Evolutionary conservation across 2,888 invertebrate species (phyloP), one percentile per base, ranked within the genome.

Genomic region (Polydrusus tereticollis): DNA sequence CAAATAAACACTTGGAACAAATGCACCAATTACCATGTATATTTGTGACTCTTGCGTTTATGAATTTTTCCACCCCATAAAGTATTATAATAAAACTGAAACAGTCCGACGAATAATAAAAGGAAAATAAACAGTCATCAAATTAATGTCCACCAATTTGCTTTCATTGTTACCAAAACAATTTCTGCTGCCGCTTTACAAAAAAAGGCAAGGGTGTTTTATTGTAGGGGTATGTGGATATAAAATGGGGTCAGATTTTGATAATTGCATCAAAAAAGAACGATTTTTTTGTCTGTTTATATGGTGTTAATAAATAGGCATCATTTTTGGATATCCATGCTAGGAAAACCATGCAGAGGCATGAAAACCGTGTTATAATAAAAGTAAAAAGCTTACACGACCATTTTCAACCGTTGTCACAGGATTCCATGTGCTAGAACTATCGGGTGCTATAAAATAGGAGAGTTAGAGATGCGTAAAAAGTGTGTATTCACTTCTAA

Each of bases 141-240:
- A 50, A 50, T 26, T 26, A 50, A 50, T 50, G 50, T 23, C 50
- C 50, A 23, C 50, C 26, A 50, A 50, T 50, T 50, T 50, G 50
- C 50, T 50, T 50, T 50, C 50, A 50, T 50, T 50, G 50, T 50
- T 50, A 7, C 50, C 26, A 23, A 26, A 50, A 50, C 50, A 50
- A 50, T 50, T 50, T 26, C 26, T 50, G 26, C 14, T 50, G 50
- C 50, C 50, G 50, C 14, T 50, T 12, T 26, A 50, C 50, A 23
- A 50, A 50, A 50, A 50, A 50, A 14, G 26, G n/a, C 50, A 14
- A 50, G n/a, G 23, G 26, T 5, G 14, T 50, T 50, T 50, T 26
- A 26, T 50, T 50, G n/a, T 26, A 26, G 7, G 26, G 23, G n/a
- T n/a, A 45, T 26, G 14, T 1, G 20, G 50, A 26, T 50, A 26